These are phyloP conservation scores for Brachyrhaphis roseni DNA, from an alignment of 2,797 vertebrate genomes.

Conservation along the genomic window DNA sequence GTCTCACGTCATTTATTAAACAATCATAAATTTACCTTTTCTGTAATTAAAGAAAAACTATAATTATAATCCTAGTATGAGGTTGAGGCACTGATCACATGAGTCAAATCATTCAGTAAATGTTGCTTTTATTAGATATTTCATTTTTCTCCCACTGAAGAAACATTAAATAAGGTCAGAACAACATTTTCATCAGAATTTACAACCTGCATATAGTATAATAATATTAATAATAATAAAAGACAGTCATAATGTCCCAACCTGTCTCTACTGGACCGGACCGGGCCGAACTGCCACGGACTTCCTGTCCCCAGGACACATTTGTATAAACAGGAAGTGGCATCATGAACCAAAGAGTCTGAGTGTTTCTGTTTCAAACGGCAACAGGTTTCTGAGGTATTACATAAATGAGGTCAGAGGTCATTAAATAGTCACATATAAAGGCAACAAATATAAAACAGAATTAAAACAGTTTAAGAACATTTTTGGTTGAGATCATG, in stretches of 20 bases:
- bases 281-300: conserved; percentile 21
- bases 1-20: too few species aligned
- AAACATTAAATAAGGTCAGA: neutral
- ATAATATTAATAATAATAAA: too few species aligned
- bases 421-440: conserved; percentile 34
- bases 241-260: conserved; percentile 2
- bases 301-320: conserved; percentile 49
- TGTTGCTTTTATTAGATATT: conserved; percentile 61
- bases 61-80: conserved; percentile 52
- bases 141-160: neutral
- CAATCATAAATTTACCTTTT: too few species aligned
- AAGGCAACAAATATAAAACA: conserved; percentile 30
- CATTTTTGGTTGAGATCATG: conserved; percentile 12
- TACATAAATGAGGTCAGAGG: conserved; percentile 64
- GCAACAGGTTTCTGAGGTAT: conserved; percentile 69
- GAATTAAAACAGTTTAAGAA: conserved; percentile 8
- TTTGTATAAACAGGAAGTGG: conserved; percentile 45
- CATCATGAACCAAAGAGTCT: too few species aligned
- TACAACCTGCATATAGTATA: conserved; percentile 50
- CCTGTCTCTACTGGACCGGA: conserved; percentile 11
- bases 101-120: conserved; percentile 51
- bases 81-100: conserved; percentile 55
- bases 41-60: too few species aligned
- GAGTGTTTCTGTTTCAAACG: too few species aligned
- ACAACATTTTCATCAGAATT: conserved; percentile 49